These are phyloP conservation scores for Sturnus vulgaris DNA, from an alignment of 2,113 vertebrate species.

Conservation along the genomic window DNA sequence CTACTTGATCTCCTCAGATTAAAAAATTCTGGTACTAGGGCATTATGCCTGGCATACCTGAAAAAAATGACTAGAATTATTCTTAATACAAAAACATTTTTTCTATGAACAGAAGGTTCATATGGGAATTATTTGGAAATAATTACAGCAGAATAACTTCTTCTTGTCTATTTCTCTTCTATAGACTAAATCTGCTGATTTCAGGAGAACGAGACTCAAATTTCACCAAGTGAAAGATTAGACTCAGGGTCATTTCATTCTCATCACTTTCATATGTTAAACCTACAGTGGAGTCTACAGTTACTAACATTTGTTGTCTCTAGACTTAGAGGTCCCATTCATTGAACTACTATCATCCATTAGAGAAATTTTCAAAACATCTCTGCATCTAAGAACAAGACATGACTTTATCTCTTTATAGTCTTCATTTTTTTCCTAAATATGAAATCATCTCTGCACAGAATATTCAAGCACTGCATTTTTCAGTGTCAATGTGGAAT, in stretches of 20 bases:
- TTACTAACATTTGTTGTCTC: neutral
- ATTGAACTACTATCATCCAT: neutral
- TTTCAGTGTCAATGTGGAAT: neutral
- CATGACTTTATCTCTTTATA: neutral
- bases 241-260: neutral
- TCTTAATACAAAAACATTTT: neutral
- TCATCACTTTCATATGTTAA: neutral
- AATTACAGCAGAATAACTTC: neutral
- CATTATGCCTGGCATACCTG: neutral
- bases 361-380: neutral
- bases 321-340: neutral
- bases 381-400: neutral
- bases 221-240: neutral
- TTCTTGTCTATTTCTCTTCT: neutral
- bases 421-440: neutral
- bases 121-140: neutral
- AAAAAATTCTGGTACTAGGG: neutral
- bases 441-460: neutral
- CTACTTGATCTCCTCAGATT: neutral
- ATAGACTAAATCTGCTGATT: neutral
- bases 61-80: neutral
- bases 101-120: neutral
- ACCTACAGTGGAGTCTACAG: neutral
- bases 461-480: neutral
- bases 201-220: neutral